A percentile compares a stretch with the other conserved stretches of the same genome.
phyloP scores from a whole-genome alignment of 30 jellyfish, hydroid and myxozoan genomes.

The Chrysaora quinquecirrha region DNA sequence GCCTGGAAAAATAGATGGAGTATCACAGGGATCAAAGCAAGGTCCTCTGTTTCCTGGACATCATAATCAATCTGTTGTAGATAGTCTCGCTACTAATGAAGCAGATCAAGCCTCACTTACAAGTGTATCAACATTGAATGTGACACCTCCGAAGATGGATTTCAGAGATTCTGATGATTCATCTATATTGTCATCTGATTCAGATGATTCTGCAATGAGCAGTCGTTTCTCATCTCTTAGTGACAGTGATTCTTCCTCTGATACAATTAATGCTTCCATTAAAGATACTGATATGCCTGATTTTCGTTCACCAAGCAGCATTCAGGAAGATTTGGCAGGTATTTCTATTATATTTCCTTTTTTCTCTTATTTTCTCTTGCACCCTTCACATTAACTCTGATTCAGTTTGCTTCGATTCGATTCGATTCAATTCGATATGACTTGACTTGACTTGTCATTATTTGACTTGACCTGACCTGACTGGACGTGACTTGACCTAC shows the following conservation, averaged over 20 bases:
- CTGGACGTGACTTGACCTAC: no score
- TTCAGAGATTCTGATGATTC: constrained; percentile 11
- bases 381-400: no score
- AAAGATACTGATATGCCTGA: constrained; percentile 56
- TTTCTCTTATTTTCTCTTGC: no score
- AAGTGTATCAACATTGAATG: constrained; percentile 40
- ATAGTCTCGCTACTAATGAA: constrained; percentile 3
- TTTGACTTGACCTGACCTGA: no score
- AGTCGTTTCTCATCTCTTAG: neutral
- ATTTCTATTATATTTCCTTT: no score
- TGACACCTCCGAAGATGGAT: neutral
- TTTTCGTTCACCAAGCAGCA: constrained; percentile 62
- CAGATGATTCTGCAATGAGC: constrained; percentile 6
- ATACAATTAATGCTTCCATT: constrained; percentile 52
- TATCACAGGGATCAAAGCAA: neutral
- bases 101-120: constrained; percentile 53
- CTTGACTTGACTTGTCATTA: no score
- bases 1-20: no score
- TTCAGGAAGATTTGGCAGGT: constrained; percentile 60
- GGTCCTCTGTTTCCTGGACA: neutral
- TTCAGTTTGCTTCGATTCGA: no score
- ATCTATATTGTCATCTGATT: constrained; percentile 31
- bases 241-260: constrained; percentile 49
- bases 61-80: neutral
- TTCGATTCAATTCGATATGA: no score